phyloP scores from a whole-genome alignment of 2,113 vertebrate genomes.

The Serilophus lunatus region DNA sequence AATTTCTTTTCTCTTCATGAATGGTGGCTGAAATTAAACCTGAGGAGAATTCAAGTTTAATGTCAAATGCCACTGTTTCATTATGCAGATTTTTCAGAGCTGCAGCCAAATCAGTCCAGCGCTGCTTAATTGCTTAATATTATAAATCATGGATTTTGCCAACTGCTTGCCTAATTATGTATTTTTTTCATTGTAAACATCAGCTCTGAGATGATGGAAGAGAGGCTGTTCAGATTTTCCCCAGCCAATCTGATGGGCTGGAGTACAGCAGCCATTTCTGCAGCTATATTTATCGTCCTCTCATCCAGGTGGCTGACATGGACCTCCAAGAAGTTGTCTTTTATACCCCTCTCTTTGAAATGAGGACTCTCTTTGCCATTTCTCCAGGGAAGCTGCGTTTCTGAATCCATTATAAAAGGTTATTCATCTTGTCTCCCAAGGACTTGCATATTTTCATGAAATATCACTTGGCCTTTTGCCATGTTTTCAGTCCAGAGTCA shows the following conservation, averaged over 20 bases:
- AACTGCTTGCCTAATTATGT: slow-evolving; percentile 37
- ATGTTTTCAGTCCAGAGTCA: background rate
- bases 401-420: background rate
- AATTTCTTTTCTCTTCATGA: background rate
- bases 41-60: background rate
- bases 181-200: slow-evolving; percentile 29
- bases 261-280: background rate
- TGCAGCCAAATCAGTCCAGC: background rate
- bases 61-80: slow-evolving; percentile 11
- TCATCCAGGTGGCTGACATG: background rate
- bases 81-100: slow-evolving; percentile 1
- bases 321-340: background rate
- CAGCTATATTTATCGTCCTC: background rate
- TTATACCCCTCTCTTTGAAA: background rate
- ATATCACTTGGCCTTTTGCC: background rate
- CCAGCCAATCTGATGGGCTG: slow-evolving; percentile 34
- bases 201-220: background rate
- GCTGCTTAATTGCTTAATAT: slow-evolving; percentile 27
- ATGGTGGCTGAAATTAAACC: background rate
- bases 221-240: background rate
- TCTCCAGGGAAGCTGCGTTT: background rate
- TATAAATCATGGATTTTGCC: slow-evolving; percentile 29
- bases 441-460: background rate
- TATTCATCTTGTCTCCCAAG: background rate
- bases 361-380: background rate